Evolutionary conservation across 2,888 invertebrate genomes (phyloP).

Genomic region (Microchrysa polita): DNA sequence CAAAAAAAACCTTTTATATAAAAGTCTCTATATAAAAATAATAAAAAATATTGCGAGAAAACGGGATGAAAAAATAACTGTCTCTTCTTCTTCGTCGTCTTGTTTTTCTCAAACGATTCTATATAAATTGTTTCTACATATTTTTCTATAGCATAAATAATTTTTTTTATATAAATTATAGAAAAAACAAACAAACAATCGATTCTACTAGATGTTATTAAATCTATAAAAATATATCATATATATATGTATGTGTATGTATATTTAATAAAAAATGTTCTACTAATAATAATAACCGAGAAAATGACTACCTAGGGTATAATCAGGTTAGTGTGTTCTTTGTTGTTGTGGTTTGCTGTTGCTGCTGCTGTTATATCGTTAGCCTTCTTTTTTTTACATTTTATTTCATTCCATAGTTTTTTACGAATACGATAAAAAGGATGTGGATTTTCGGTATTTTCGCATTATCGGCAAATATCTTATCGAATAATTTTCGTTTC

Average conservation of each 20-base stretch:
- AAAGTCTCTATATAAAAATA: slow-evolving; percentile 43
- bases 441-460: slow-evolving; percentile 37
- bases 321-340: slow-evolving; percentile 34
- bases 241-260: too few species aligned
- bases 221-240: slow-evolving; percentile 41
- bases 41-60: slow-evolving; percentile 44
- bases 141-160: slow-evolving; percentile 33
- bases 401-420: slow-evolving; percentile 26
- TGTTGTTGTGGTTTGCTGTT: slow-evolving; percentile 10
- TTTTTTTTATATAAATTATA: slow-evolving; percentile 43
- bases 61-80: slow-evolving; percentile 35
- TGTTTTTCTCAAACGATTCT: slow-evolving; percentile 23
- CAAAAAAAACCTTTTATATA: slow-evolving; percentile 38
- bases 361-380: neutral
- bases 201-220: slow-evolving; percentile 31
- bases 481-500: slow-evolving; percentile 19
- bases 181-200: slow-evolving; percentile 14
- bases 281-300: slow-evolving; percentile 31
- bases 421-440: slow-evolving; percentile 33
- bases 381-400: slow-evolving; percentile 7
- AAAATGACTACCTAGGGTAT: slow-evolving; percentile 29
- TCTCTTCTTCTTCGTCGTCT: too few species aligned
- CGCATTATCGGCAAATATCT: slow-evolving; percentile 38
- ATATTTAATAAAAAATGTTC: slow-evolving; percentile 31
- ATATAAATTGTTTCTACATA: slow-evolving; percentile 5